phyloP scores from a whole-genome alignment of 2,888 invertebrate species.

The Schrankia costaestrigalis region DNA sequence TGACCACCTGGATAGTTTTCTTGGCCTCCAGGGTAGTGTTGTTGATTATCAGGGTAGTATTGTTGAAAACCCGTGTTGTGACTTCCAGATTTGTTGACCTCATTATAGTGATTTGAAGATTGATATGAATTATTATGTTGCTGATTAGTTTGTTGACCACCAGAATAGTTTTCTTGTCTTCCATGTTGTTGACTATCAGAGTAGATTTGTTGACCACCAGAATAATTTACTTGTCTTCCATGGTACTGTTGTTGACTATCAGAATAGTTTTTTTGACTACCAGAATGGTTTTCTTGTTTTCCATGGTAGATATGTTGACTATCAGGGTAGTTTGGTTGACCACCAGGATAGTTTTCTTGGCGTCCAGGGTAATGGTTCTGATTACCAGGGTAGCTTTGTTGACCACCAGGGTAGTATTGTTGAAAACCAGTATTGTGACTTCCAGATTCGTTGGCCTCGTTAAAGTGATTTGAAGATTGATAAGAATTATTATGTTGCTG shows the following conservation, averaged over 20 bases:
- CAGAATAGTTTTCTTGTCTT: too few species aligned
- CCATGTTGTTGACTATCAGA: slow-evolving; percentile 3
- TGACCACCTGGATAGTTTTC: slow-evolving; percentile 11
- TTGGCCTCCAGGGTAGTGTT: slow-evolving; percentile 13
- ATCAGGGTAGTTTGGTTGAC: slow-evolving; percentile 4
- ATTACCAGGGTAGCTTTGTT: slow-evolving; percentile 9
- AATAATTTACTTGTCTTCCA: not conserved
- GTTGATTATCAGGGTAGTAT: slow-evolving; percentile 5
- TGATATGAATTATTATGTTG: too few species aligned
- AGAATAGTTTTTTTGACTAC: slow-evolving; percentile 10
- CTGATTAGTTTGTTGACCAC: too few species aligned
- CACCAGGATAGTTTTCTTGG: not conserved
- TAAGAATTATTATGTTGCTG: slow-evolving; percentile 11
- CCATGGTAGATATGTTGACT: slow-evolving; percentile 11
- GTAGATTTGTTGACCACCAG: not conserved
- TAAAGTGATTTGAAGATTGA: slow-evolving; percentile 9
- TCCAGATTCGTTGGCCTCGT: slow-evolving; percentile 12
- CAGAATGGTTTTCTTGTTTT: slow-evolving; percentile 11
- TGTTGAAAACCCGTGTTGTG: not conserved
- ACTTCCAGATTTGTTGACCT: not conserved
- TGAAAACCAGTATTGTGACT: slow-evolving; percentile 15
- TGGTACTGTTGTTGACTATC: not conserved
- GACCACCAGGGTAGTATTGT: slow-evolving; percentile 11
- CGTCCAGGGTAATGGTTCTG: not conserved
- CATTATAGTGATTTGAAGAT: too few species aligned